Conservation (phyloP, 2,113 vertebrate species). For the Nothocercus nigrocapillus region DNA sequence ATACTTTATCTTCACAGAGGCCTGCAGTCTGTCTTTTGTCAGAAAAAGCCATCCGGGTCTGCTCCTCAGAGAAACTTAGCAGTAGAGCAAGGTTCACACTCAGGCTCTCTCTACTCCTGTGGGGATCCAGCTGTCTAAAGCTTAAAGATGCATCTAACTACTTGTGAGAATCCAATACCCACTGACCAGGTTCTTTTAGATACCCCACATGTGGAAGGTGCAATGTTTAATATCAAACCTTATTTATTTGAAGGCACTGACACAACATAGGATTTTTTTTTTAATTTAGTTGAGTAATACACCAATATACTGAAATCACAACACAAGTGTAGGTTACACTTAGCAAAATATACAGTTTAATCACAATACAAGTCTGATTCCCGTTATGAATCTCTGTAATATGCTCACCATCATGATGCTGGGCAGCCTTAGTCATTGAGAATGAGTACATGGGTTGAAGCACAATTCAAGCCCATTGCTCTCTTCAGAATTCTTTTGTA, state of each 20-base stretch:
- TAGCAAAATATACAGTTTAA: background rate
- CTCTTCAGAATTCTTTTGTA: background rate
- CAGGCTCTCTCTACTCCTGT: background rate
- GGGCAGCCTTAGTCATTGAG: too few species aligned
- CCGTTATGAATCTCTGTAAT: background rate
- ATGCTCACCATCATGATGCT: background rate
- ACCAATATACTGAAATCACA: background rate
- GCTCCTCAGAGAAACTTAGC: background rate
- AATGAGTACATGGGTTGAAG: background rate
- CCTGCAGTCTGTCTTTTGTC: background rate
- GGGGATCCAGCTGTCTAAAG: background rate
- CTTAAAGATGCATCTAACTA: background rate
- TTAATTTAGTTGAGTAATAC: background rate
- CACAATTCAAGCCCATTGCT: background rate
- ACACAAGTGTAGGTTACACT: background rate
- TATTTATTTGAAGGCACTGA: background rate
- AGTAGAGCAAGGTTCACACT: background rate
- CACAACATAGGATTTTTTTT: background rate
- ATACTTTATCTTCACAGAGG: accelerated
- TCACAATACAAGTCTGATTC: background rate
- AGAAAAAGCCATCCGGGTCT: background rate
- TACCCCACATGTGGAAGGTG: background rate
- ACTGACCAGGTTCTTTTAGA: background rate
- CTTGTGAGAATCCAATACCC: background rate
- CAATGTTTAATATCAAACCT: background rate